Conservation (phyloP, 1,140 invertebrate genomes). For the Euwallacea similis region DNA sequence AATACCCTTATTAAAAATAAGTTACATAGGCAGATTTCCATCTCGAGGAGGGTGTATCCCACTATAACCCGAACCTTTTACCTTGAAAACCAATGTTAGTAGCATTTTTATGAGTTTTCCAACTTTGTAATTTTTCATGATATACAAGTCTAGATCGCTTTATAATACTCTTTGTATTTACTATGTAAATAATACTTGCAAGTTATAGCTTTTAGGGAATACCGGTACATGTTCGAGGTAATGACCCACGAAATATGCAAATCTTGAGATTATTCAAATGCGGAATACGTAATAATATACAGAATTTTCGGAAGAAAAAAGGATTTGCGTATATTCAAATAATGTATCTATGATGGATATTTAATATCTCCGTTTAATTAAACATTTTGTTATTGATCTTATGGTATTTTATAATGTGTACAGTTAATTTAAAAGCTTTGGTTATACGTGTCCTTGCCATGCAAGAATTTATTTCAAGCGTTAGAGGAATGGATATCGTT, state of each 20-base stretch:
- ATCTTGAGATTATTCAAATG: no score
- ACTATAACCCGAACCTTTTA: conserved; percentile 27
- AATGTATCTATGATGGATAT: no score
- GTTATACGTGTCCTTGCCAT: conserved; percentile 40
- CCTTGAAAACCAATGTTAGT: conserved; percentile 20
- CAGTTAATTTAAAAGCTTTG: conserved; percentile 40
- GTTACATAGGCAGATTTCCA: conserved; percentile 46
- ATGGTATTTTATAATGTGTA: conserved; percentile 47
- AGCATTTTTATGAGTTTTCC: conserved; percentile 31
- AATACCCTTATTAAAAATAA: conserved; percentile 41
- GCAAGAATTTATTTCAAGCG: conserved; percentile 42
- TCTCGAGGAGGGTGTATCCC: conserved; percentile 26
- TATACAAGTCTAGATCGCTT: conserved; percentile 31
- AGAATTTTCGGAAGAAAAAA: no score
- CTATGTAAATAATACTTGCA: conserved; percentile 42
- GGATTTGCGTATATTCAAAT: no score
- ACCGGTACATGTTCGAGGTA: no score
- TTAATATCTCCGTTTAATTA: neutral
- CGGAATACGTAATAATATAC: no score
- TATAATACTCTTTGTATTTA: conserved; percentile 41
- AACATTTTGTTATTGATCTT: conserved; percentile 42
- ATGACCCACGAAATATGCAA: no score
- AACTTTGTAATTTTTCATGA: conserved; percentile 41
- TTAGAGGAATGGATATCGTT: conserved; percentile 34
- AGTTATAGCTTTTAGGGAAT: no score